A percentile compares a stretch with the other conserved stretches of the same genome.
These are phyloP conservation scores for Ranitomeya imitator DNA, from an alignment of 2,113 vertebrate species.

Conservation along the genomic window DNA sequence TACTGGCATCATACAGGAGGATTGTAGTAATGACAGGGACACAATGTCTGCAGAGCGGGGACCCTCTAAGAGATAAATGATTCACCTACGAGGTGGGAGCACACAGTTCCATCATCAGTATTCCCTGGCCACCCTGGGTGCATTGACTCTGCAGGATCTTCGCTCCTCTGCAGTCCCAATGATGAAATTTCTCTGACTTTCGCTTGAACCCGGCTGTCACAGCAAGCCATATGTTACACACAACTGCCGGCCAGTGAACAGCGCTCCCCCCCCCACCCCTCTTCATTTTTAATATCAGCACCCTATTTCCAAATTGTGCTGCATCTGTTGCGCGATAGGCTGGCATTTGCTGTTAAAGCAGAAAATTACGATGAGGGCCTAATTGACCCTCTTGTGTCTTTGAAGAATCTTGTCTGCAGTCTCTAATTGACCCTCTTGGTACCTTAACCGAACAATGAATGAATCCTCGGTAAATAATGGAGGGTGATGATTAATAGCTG, in stretches of 20 bases:
- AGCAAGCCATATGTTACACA: conserved; percentile 51
- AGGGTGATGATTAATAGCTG: conserved; percentile 88
- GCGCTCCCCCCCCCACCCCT: neutral
- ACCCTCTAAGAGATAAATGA: conserved; percentile 63
- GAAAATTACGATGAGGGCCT: conserved; percentile 86
- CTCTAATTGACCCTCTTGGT: conserved; percentile 94
- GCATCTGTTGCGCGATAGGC: conserved; percentile 70
- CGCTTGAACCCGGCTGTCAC: conserved; percentile 58
- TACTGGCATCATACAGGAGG: neutral
- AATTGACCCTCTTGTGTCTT: conserved; percentile 94
- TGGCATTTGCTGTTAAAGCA: conserved; percentile 83
- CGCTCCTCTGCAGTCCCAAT: conserved; percentile 54
- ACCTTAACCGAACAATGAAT: conserved; percentile 86
- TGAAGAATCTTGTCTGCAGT: conserved; percentile 83
- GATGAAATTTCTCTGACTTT: conserved; percentile 58
- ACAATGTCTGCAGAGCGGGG: neutral
- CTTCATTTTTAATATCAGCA: conserved; percentile 40
- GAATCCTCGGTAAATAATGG: conserved; percentile 88
- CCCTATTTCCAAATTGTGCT: conserved; percentile 70
- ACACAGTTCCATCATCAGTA: conserved; percentile 62
- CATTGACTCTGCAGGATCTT: conserved; percentile 62
- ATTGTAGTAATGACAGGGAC: neutral
- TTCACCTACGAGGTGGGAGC: conserved; percentile 46
- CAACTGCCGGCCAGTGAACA: neutral
- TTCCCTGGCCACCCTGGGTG: conserved; percentile 54